Percentiles rank a stretch among this genome's conserved stretches.
phyloP scores from a whole-genome alignment of 2,888 invertebrate species.

The Tinea semifulvella region DNA sequence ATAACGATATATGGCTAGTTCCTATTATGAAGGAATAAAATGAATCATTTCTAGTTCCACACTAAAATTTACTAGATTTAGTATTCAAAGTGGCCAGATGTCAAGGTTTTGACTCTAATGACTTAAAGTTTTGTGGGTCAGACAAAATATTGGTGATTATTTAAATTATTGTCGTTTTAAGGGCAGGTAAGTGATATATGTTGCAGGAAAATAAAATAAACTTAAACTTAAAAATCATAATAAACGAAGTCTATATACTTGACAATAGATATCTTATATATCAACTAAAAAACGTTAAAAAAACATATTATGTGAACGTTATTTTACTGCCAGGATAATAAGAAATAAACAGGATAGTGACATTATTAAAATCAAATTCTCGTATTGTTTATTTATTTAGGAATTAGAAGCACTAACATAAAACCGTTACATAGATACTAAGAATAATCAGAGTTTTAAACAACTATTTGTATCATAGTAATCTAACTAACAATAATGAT shows the following conservation, averaged over 20 bases:
- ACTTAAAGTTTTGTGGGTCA: conserved; percentile 14
- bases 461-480: too few species aligned
- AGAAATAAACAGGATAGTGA: conserved; percentile 19
- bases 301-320: conserved; percentile 18
- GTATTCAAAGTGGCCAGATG: conserved; percentile 13
- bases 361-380: conserved; percentile 16
- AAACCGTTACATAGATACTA: too few species aligned
- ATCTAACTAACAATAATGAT: too few species aligned
- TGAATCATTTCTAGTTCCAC: conserved; percentile 1
- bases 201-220: background rate
- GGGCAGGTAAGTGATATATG: conserved; percentile 11
- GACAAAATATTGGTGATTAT: conserved; percentile 14
- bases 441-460: too few species aligned
- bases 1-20: background rate
- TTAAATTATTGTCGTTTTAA: conserved; percentile 10
- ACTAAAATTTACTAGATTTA: conserved; percentile 8
- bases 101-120: conserved; percentile 14
- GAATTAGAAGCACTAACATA: too few species aligned
- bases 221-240: conserved; percentile 1
- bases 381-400: conserved; percentile 15
- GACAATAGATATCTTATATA: too few species aligned
- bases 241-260: conserved; percentile 10
- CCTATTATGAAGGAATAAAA: conserved; percentile 8
- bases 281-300: conserved; percentile 16
- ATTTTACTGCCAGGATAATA: conserved; percentile 17